A percentile compares a stretch with the other conserved stretches of the same genome.
These are phyloP conservation scores for Carduelis carduelis DNA, from an alignment of 2,797 vertebrate species.

Conservation along the genomic window DNA sequence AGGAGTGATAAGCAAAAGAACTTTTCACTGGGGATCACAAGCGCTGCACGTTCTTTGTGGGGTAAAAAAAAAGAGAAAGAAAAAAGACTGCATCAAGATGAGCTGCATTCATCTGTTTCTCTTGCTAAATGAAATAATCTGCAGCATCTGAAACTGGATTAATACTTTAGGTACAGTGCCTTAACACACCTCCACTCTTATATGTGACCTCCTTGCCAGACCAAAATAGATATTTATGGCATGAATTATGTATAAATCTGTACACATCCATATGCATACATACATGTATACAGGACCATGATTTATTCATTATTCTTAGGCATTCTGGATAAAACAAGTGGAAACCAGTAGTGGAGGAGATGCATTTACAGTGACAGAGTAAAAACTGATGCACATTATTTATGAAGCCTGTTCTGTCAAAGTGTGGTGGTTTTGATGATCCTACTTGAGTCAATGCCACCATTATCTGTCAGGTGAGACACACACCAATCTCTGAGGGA, in stretches of 20 bases:
- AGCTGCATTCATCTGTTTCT: neutral
- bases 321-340: slow-evolving; percentile 47
- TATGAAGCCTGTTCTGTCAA: slow-evolving; percentile 64
- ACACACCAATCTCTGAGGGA: slow-evolving; percentile 1
- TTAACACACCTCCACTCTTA: neutral
- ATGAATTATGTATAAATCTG: slow-evolving; percentile 30
- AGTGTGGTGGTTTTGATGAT: slow-evolving; percentile 54
- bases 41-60: neutral
- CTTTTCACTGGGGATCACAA: neutral
- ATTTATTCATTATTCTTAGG: slow-evolving; percentile 38
- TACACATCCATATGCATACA: slow-evolving; percentile 33
- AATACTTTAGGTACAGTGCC: neutral
- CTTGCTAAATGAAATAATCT: neutral
- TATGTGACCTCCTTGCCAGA: neutral
- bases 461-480: slow-evolving; percentile 50
- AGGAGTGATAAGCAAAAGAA: slow-evolving; percentile 37
- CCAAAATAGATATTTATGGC: neutral
- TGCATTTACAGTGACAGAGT: slow-evolving; percentile 54
- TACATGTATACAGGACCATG: slow-evolving; percentile 18
- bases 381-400: slow-evolving; percentile 63
- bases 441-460: slow-evolving; percentile 3
- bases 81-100: neutral
- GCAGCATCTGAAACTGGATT: neutral
- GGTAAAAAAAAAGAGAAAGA: neutral
- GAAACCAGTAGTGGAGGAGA: slow-evolving; percentile 28